phyloP scores from a whole-genome alignment of 2,797 vertebrate species.

The Tokudaia muenninki region DNA sequence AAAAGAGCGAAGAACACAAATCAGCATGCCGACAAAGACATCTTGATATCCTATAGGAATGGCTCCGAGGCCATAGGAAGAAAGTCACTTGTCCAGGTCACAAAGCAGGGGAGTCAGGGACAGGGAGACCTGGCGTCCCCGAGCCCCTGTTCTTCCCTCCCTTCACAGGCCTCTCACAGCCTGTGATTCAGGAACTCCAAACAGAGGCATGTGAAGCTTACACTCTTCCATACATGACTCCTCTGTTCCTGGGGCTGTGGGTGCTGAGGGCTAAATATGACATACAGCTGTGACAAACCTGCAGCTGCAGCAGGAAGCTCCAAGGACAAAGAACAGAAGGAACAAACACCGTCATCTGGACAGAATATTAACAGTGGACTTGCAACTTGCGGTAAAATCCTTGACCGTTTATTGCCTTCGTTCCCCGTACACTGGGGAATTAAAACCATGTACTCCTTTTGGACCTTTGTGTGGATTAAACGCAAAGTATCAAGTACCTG shows the following conservation, averaged over 20 bases:
- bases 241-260: background rate
- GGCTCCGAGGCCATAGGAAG: background rate
- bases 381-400: background rate
- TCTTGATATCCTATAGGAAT: background rate
- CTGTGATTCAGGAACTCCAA: background rate
- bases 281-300: rapidly evolving
- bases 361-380: background rate
- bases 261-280: background rate
- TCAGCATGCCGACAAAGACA: too few species aligned
- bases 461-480: background rate
- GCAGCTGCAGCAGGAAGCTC: background rate
- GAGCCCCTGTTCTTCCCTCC: background rate
- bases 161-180: rapidly evolving
- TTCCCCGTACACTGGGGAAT: background rate
- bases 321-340: background rate
- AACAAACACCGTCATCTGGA: background rate
- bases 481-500: background rate
- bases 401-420: background rate
- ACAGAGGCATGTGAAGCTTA: background rate
- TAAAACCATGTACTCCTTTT: background rate
- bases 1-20: background rate
- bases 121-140: background rate
- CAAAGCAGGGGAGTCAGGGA: rapidly evolving
- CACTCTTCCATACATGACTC: rapidly evolving
- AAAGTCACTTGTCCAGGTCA: background rate